Base-by-base conservation (phyloP, 2,113 vertebrate genomes). In the Zootoca vivipara region DNA sequence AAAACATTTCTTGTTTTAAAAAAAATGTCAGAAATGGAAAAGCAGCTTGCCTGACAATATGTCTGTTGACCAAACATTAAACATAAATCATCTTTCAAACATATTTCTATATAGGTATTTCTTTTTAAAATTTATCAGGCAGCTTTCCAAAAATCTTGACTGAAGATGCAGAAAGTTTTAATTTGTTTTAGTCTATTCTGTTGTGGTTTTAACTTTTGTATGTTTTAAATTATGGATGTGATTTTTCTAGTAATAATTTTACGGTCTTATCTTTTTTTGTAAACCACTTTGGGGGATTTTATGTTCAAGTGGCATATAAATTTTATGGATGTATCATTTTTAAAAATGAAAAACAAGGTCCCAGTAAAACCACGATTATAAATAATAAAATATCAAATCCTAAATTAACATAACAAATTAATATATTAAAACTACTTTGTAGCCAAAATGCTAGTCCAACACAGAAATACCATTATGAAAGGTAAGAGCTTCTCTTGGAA, bases 41-140 rank as follows among this genome's bases (percentile, higher is more conserved):
- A 12, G 42, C 64, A 86, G 42, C 4, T 33, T 28, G 70, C 52
- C 38, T 10, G 85, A 52, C 9, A 88, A 15, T 0, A 1, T 7
- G 28, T 84, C 46, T 89, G 74, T 46, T 90, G 87, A 87, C 26
- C 80, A 81, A 91, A 83, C 2, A 78, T 38, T 33, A 40, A 40
- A 65, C 65, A 1, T 5, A 93, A 89, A 52, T 72, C 20, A 74
- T 13, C 10, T 89, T n/a, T 67, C 79, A 88, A 28, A 85, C 15
- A 52, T 33, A 67, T 65, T 52, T 62, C 18, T 33, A 46, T 38
- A 42, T n/a, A 16, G 58, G 15, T 30, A n/a, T 46, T 46, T 46
- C 13, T 46, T 15, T 52, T 35, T 40, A 38, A 74, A 78, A 67
- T 8, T 24, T 79, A 87, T 58, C 85, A 78, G 15, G 12, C 35